Evolutionary conservation across 2,888 invertebrate genomes (phyloP), one percentile per base, ranked within the genome.

Genomic region (Andrena bucephala): DNA sequence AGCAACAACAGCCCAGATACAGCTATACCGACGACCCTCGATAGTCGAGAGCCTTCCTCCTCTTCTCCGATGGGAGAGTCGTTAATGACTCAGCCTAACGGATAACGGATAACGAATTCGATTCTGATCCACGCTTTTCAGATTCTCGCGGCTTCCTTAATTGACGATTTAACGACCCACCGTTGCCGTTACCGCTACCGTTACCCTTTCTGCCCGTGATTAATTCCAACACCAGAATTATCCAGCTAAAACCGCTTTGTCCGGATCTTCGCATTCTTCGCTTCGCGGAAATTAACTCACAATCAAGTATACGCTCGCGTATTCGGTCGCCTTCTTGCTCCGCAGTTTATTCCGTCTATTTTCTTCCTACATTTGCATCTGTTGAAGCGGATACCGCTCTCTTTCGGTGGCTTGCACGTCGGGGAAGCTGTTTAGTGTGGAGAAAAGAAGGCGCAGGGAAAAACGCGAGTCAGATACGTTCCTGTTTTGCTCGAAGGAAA

Each of bases 401-500:
- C 54, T 52, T 31, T 72, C 71, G 50, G 70, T 50, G 79, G 71
- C 48, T 79, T 50, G 79, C 62, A 24, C 79, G 54, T 52, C 54
- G 52, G 65, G 27, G 31, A 70, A 57, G 69, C 60, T 60, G 70
- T 71, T 60, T 48, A 16, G 70, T 29, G 5, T 8, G 20, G 74
- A 60, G 48, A n/a, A 71, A 67, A 71, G 74, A 66, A 75, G 29
- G 33, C 76, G 54, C 60, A 0, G 48, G 29, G 16, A 16, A 50
- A 62, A 77, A 83, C 73, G 66, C 59, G 57, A 68, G 77, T 68
- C 71, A 76, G 83, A 83, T 84, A 84, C 70, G 71, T 66, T 70
- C 36, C 65, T 57, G 83, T 65, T 67, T 54, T 52, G 63, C 77
- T 74, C 75, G 81, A 81, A 83, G 77, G 76, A 81, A 83, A 81